phyloP scores from a whole-genome alignment of 1,140 invertebrate genomes.

The Pentalonia nigronervosa region DNA sequence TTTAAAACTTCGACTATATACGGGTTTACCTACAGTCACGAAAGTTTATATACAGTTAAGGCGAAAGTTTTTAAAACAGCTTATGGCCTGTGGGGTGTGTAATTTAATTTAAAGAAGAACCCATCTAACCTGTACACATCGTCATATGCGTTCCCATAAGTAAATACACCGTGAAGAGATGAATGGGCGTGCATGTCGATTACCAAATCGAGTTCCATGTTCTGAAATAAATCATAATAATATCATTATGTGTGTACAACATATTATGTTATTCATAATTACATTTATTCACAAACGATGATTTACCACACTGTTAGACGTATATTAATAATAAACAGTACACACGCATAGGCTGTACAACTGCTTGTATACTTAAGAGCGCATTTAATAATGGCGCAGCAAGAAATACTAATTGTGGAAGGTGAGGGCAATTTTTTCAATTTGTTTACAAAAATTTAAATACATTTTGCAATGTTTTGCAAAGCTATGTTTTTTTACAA shows the following conservation, averaged over 20 bases:
- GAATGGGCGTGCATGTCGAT: constrained; percentile 94
- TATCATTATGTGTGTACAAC: background rate
- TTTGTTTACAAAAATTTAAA: background rate
- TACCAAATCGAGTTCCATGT: constrained; percentile 86
- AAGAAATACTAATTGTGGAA: background rate
- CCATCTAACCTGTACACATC: constrained; percentile 81
- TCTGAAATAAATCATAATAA: constrained; percentile 66
- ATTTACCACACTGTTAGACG: background rate
- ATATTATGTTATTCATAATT: background rate
- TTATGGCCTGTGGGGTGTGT: background rate
- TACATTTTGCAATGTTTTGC: background rate
- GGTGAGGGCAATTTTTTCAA: background rate
- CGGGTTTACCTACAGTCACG: background rate
- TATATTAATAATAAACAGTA: constrained; percentile 31
- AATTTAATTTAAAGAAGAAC: constrained; percentile 31
- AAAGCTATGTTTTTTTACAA: background rate
- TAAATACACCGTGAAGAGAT: constrained; percentile 89
- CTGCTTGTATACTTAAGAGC: background rate
- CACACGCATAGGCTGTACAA: no score
- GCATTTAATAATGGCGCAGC: background rate
- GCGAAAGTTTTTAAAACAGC: background rate
- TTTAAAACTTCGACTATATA: background rate
- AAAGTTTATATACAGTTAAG: background rate
- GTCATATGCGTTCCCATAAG: constrained; percentile 95
- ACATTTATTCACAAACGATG: background rate